Evolutionary conservation across 2,113 vertebrate species (phyloP).

Genomic region (Corythaeola cristata): DNA sequence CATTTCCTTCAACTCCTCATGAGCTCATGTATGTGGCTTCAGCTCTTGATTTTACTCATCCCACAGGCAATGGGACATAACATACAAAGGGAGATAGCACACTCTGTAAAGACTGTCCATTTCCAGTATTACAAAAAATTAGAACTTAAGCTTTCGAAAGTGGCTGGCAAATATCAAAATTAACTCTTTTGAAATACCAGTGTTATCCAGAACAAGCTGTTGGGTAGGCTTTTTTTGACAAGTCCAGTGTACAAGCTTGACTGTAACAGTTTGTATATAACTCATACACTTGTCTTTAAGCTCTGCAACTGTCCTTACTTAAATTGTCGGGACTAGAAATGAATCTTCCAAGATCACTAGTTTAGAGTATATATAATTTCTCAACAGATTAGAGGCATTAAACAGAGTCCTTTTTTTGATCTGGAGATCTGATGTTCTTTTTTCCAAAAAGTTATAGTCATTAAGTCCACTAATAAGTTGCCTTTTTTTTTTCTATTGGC

Average conservation of each 20-base stretch:
- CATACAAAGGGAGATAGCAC: neutral
- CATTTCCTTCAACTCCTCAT: neutral
- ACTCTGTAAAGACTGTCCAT: neutral
- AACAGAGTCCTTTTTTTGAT: neutral
- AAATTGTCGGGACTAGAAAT: neutral
- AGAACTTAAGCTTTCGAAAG: neutral
- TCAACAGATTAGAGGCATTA: neutral
- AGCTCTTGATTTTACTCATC: neutral
- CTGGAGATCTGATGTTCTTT: neutral
- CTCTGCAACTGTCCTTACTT: neutral
- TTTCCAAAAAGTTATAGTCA: neutral
- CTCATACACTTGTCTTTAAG: neutral
- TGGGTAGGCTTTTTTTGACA: neutral
- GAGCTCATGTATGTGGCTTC: neutral
- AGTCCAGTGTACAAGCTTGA: neutral
- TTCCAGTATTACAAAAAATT: neutral
- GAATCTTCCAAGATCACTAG: neutral
- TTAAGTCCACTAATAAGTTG: neutral
- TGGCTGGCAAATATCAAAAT: neutral
- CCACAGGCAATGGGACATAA: neutral
- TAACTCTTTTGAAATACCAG: neutral
- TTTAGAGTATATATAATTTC: neutral
- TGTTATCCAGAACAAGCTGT: neutral
- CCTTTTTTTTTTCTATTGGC: neutral
- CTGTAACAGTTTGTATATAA: neutral